Conservation (phyloP, 2,113 vertebrate genomes). For the Caranx ignobilis region DNA sequence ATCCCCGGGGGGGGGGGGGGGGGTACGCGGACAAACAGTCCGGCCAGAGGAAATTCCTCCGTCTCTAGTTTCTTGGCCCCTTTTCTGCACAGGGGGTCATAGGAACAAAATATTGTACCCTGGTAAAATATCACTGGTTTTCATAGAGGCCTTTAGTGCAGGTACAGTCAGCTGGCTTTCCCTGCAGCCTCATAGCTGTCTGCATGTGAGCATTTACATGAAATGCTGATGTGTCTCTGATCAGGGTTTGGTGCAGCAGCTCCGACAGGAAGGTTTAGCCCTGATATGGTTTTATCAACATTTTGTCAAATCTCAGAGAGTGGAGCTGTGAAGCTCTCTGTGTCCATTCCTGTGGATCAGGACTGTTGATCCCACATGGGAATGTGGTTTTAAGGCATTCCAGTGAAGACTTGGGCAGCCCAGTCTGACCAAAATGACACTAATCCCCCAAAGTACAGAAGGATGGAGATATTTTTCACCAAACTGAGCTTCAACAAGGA, state of each 20-base stretch:
- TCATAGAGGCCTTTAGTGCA: not conserved
- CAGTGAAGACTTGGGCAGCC: slow-evolving; percentile 52
- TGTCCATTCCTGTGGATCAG: slow-evolving; percentile 69
- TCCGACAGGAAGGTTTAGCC: not conserved
- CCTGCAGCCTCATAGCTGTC: not conserved
- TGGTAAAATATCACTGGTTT: not conserved
- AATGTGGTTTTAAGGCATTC: slow-evolving; percentile 78
- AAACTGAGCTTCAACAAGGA: no score
- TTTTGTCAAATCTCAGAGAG: slow-evolving; percentile 39
- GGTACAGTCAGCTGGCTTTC: no score
- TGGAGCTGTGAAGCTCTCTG: slow-evolving; percentile 50
- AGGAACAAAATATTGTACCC: slow-evolving; percentile 5
- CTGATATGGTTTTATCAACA: slow-evolving; percentile 27
- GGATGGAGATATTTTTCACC: not conserved
- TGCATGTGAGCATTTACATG: not conserved
- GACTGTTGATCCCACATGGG: slow-evolving; percentile 68
- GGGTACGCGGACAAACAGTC: slow-evolving; percentile 59
- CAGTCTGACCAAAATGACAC: slow-evolving; percentile 48
- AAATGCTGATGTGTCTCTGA: not conserved
- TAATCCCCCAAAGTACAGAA: slow-evolving; percentile 46
- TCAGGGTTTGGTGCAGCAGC: not conserved
- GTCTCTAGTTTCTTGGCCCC: slow-evolving; percentile 68
- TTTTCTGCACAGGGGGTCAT: slow-evolving; percentile 17
- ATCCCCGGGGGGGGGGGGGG: slow-evolving; percentile 35
- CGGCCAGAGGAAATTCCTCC: slow-evolving; percentile 71